Evolutionary conservation across 2,797 vertebrate genomes (phyloP), one percentile per base, ranked within the genome.

Genomic region (Pseudomugil tenellus): DNA sequence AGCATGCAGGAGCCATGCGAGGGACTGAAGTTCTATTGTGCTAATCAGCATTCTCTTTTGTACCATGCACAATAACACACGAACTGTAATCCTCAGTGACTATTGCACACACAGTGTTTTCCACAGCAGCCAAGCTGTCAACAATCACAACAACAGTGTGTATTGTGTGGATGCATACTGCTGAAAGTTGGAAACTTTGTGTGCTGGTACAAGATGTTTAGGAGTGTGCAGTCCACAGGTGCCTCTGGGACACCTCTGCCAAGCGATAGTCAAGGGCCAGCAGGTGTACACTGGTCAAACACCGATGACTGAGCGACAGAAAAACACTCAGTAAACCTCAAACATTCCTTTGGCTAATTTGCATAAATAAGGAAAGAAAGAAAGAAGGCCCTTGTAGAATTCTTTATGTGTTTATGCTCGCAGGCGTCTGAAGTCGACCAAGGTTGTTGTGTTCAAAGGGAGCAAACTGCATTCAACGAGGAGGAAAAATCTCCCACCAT

Each of bases 1-100:
- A 62, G 87, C 68, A 84, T 83, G 63, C 72, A 39, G 65, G 48
- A 72, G 73, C 79, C 72, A 71, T 46, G 19, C 19, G 62, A 79
- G 74, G 57, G 51, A 57, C 82, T 43, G 70, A 62, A 37, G 54
- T 63, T 1, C 56, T 37, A 74, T 74, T 74, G 83, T 83, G 79
- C 64, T 76, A 63, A 84, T 84, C 74, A 79, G 64, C 55, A 55
- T 28, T 39, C 72, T 79, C 69, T 68, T 87, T 87, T 87, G 67
- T 86, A 71, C 61, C 63, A 53, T 6, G 2, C 62, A 84, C 75
- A 87, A 75, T 68, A 70, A 76, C 63, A 68, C 64, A 77, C 19
- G 28, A 63, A 68, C 68, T 58, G 55, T 57, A 31, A 60, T 57
- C 37, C 56, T 62, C 66, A 37, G 29, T 63, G 41, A 72, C 65